phyloP scores from a whole-genome alignment of 2,113 vertebrate genomes.

The Caracal caracal region DNA sequence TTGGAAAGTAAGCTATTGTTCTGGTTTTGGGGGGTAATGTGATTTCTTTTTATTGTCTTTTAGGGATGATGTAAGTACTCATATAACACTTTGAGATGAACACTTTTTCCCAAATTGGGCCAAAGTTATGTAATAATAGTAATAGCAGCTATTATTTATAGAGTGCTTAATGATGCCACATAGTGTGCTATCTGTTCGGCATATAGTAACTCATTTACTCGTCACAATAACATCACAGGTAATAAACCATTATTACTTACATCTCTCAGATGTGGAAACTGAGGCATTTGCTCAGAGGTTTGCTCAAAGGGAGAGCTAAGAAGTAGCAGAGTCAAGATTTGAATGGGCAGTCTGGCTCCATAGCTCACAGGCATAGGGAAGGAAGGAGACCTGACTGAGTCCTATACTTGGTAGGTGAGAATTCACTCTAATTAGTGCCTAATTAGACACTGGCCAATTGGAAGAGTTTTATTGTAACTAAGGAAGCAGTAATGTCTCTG shows the following conservation, averaged over 20 bases:
- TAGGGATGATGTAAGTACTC: not conserved
- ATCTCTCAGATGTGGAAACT: conserved; percentile 15
- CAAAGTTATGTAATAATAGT: not conserved
- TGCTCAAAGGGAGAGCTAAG: not conserved
- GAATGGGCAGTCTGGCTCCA: not conserved
- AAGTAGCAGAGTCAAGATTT: not conserved
- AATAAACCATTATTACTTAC: not conserved
- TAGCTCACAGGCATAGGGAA: not conserved
- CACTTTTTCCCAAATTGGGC: not conserved
- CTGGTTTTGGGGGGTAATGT: not conserved
- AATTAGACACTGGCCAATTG: not conserved
- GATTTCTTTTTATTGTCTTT: not conserved
- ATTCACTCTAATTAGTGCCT: not conserved
- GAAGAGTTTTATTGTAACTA: not conserved
- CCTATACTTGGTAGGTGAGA: not conserved
- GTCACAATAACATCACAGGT: not conserved
- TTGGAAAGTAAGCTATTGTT: not conserved
- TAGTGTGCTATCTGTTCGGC: not conserved
- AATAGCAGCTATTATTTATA: not conserved
- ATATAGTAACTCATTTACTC: not conserved
- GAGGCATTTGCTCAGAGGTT: not conserved
- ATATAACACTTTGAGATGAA: not conserved
- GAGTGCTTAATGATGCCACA: not conserved
- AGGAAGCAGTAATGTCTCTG: conserved; percentile 2
- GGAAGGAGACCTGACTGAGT: not conserved